phyloP scores from a whole-genome alignment of 2,797 vertebrate species.

The Prionace glauca region DNA sequence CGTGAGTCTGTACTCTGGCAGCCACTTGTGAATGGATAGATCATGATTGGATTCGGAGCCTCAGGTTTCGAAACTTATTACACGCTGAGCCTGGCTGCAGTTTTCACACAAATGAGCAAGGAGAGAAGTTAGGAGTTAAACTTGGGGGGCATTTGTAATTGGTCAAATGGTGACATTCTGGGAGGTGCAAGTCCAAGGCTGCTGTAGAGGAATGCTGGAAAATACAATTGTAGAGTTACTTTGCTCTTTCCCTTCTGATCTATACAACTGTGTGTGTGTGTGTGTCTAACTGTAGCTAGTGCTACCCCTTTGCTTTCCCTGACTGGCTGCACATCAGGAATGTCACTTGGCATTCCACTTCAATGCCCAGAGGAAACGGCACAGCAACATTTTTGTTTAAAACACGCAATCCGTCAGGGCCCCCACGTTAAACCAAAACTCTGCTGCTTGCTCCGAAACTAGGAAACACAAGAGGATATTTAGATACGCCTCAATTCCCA shows the following conservation, averaged over 20 bases:
- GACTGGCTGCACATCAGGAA: conserved; percentile 42
- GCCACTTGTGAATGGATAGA: background rate
- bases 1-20: background rate
- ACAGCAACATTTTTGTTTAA: conserved; percentile 20
- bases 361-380: conserved; percentile 47
- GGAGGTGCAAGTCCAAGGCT: background rate
- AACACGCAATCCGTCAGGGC: background rate
- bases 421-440: background rate
- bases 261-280: background rate
- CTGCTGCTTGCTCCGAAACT: background rate
- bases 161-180: background rate
- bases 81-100: background rate
- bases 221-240: background rate
- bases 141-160: no score
- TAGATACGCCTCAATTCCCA: background rate
- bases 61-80: background rate
- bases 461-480: background rate
- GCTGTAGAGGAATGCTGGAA: background rate
- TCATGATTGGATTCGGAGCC: background rate
- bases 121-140: background rate
- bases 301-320: conserved; percentile 23
- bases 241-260: background rate
- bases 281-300: background rate
- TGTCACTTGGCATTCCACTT: conserved; percentile 42
- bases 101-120: background rate